Base-by-base conservation (phyloP, 2,797 vertebrate genomes). In the Gobionotothen gibberifrons region DNA sequence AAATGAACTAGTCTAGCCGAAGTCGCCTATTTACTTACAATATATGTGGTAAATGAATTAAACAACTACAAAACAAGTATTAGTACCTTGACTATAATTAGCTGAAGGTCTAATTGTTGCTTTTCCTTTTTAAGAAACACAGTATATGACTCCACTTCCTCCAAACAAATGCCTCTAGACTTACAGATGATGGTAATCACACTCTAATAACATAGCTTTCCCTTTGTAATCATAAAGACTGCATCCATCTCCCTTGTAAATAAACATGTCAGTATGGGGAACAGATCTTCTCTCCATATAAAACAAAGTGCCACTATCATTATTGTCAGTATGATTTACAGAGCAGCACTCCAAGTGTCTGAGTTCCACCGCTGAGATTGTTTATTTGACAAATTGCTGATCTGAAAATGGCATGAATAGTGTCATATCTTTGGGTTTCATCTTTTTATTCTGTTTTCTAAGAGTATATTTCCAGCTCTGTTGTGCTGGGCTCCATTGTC, bases 301-400 rank as follows among this genome's bases (percentile, higher is more conserved):
- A 74, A 73, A 55, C 57, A 69, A 86, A 76, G 47, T 62, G 69
- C 11, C 10, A 48, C 75, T 63, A 60, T 78, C 68, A 49, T 79
- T 40, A 72, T 10, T 81, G 83, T 79, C 78, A 74, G 9, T 10
- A 2, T 76, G 83, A 82, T 79, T 82, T 79, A 85, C 60, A 10
- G 57, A 64, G 66, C 46, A 43, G 51, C 60, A 63, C 78, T 76
- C 10, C 54, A 48, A 43, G 47, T 63, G 68, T 71, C 66, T 43
- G 21, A 48, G 39, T 78, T 75, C 62, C 66, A 74, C 62, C 40
- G 61, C 60, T n/a, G 29, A 57, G 66, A 69, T 53, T 66, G 53
- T 74, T 82, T 71, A 32, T 59, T 15, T 84, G 67, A 84, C 47
- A 87, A 83, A 86, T 80, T 74, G 42, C 52, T 46, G 44, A 43